Conservation (phyloP, 2,888 invertebrate genomes). For the Catocala fraxini region DNA sequence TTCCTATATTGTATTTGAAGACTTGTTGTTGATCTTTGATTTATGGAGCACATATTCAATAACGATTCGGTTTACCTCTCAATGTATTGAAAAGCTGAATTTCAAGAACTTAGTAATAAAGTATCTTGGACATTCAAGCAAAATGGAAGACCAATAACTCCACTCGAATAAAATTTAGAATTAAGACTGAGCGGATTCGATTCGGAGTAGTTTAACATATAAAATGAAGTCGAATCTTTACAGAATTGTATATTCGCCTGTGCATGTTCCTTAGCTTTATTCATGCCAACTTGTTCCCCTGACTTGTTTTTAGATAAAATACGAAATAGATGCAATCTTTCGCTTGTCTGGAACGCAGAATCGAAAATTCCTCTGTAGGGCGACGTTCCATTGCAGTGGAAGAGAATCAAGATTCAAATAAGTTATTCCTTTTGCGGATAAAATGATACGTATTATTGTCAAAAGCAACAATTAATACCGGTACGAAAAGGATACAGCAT, state of each 20-base stretch:
- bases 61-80: constrained; percentile 19
- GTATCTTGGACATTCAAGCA: not conserved
- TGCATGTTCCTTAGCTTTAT: constrained; percentile 60
- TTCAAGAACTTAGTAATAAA: not conserved
- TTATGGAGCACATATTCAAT: constrained; percentile 25
- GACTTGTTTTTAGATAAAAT: constrained; percentile 72
- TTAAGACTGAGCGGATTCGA: constrained; percentile 27
- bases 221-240: constrained; percentile 52
- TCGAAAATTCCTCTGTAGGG: constrained; percentile 44
- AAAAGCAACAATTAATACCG: too few species aligned
- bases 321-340: constrained; percentile 73
- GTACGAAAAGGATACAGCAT: too few species aligned
- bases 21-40: constrained; percentile 25
- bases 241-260: constrained; percentile 49
- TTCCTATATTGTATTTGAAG: constrained; percentile 18
- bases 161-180: constrained; percentile 14
- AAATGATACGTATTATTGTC: too few species aligned
- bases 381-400: constrained; percentile 28
- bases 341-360: constrained; percentile 57
- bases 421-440: not conserved
- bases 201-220: constrained; percentile 61
- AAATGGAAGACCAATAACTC: not conserved
- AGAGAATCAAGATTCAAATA: not conserved
- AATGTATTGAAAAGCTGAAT: not conserved
- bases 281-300: constrained; percentile 59